phyloP scores from a whole-genome alignment of 1,140 invertebrate genomes.

The Homarus americanus region DNA sequence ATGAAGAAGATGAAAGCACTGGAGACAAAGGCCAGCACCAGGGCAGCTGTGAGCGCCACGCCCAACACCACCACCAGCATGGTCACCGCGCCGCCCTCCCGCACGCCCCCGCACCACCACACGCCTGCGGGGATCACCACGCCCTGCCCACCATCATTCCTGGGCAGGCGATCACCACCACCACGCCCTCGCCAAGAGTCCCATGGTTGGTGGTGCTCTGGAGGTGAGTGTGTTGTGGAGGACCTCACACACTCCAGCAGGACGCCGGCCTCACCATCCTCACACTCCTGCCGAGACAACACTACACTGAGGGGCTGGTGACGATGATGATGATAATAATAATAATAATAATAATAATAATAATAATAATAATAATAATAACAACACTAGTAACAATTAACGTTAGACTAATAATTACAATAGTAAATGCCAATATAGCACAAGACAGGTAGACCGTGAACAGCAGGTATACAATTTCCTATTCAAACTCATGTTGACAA shows the following conservation, averaged over 20 bases:
- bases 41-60: slow-evolving; percentile 56
- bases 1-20: slow-evolving; percentile 64
- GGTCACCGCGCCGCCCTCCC: background rate
- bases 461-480: background rate
- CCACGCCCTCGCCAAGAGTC: background rate
- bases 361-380: background rate
- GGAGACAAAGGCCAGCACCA: slow-evolving; percentile 54
- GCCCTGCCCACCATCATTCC: background rate
- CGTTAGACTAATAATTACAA: background rate
- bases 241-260: background rate
- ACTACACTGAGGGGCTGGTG: background rate
- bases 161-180: background rate
- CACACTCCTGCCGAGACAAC: background rate
- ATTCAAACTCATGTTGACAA: background rate
- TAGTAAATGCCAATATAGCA: background rate
- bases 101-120: background rate
- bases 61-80: slow-evolving; percentile 27
- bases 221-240: too few species aligned
- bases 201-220: background rate
- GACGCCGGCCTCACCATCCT: background rate
- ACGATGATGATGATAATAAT: background rate
- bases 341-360: background rate
- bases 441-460: background rate
- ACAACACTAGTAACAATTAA: background rate
- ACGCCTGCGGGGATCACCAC: background rate